A percentile compares a stretch with the other conserved stretches of the same genome.
Evolutionary conservation across 2,888 invertebrate genomes (phyloP).

Genomic region (Phania funesta): DNA sequence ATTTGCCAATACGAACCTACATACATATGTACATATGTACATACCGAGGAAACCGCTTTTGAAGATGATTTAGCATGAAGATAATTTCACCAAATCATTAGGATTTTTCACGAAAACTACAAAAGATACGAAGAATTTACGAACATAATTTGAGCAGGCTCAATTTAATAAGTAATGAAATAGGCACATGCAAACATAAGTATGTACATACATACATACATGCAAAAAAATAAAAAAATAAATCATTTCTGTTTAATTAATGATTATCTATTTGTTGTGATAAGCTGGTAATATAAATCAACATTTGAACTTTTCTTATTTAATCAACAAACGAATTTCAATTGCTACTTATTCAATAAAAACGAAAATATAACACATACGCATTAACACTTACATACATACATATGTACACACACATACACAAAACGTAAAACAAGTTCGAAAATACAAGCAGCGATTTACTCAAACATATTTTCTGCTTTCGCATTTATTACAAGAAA

Average conservation of each 20-base stretch:
- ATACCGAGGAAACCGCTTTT: no score
- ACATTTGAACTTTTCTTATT: conserved; percentile 43
- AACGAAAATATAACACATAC: background rate
- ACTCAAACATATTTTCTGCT: conserved; percentile 21
- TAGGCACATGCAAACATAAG: background rate
- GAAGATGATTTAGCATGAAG: background rate
- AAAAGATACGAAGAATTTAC: background rate
- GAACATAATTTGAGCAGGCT: background rate
- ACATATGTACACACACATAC: conserved; percentile 3
- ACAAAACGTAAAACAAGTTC: conserved; percentile 5
- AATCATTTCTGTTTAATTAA: conserved; percentile 17
- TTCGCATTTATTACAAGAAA: conserved; percentile 3
- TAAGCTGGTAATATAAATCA: conserved; percentile 18
- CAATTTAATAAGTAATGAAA: background rate
- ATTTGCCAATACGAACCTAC: no score
- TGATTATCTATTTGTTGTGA: conserved; percentile 28
- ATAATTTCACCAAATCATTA: background rate
- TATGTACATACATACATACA: background rate
- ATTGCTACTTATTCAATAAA: conserved; percentile 10
- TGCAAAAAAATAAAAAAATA: no score
- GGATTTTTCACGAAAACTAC: background rate
- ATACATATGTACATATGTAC: no score
- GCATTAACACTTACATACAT: background rate
- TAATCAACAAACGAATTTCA: conserved; percentile 29
- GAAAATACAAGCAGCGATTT: background rate